phyloP scores from a whole-genome alignment of 2,888 invertebrate species.

The Leptinotarsa rubiginosa region DNA sequence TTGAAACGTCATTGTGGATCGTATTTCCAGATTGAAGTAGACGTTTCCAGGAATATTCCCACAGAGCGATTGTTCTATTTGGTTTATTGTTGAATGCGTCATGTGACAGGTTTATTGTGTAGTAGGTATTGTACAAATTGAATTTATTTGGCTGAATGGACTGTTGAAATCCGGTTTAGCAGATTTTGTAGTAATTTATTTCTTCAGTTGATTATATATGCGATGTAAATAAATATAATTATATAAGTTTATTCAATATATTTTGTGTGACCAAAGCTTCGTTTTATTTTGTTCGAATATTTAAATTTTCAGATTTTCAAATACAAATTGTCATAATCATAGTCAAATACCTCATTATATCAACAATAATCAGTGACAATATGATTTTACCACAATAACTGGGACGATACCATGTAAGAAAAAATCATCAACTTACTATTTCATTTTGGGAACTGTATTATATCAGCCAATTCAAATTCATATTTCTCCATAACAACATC shows the following conservation, averaged over 20 bases:
- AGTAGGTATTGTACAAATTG: slow-evolving; percentile 18
- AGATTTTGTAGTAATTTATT: slow-evolving; percentile 19
- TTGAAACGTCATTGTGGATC: slow-evolving; percentile 40
- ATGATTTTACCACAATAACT: too few relatives aligned
- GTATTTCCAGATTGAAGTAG: slow-evolving; percentile 29
- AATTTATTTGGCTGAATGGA: background rate
- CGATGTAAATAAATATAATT: slow-evolving; percentile 24
- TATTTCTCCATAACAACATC: too few relatives aligned
- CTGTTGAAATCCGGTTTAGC: background rate
- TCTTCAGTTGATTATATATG: slow-evolving; percentile 16
- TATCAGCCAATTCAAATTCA: too few relatives aligned
- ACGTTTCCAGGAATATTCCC: slow-evolving; percentile 15
- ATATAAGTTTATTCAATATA: slow-evolving; percentile 33
- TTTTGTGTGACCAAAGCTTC: slow-evolving; percentile 24
- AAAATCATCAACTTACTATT: too few relatives aligned
- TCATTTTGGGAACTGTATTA: too few relatives aligned
- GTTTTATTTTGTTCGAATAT: slow-evolving; percentile 31
- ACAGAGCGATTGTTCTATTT: slow-evolving; percentile 7
- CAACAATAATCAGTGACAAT: too few relatives aligned
- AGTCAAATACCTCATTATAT: too few relatives aligned
- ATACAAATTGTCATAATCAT: background rate
- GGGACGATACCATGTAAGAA: too few relatives aligned
- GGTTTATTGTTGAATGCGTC: slow-evolving; percentile 7
- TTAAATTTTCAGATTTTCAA: background rate
- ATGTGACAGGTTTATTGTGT: slow-evolving; percentile 6